Percentiles rank a stretch among this genome's conserved stretches.
These are phyloP conservation scores for Melinopterus prodromus DNA, from an alignment of 2,888 invertebrate genomes.

Conservation along the genomic window DNA sequence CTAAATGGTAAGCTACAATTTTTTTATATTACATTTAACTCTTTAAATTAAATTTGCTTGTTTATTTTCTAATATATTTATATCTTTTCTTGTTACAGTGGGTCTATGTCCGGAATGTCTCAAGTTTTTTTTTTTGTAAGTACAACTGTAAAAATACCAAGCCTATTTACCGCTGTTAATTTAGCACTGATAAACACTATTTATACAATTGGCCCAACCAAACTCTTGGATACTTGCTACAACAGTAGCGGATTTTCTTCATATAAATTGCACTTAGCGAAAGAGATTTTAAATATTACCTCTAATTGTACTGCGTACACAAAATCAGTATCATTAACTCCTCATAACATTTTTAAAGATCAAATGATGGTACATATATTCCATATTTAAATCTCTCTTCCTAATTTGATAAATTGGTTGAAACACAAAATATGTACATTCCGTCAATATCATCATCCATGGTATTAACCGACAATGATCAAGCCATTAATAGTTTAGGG, in stretches of 20 bases:
- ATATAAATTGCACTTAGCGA: constrained; percentile 15
- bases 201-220: constrained; percentile 17
- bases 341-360: constrained; percentile 17
- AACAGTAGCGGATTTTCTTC: constrained; percentile 16
- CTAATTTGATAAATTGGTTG: not conserved
- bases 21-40: too few relatives aligned
- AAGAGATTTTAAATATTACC: constrained; percentile 8
- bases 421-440: too few relatives aligned
- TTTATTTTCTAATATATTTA: too few relatives aligned
- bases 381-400: constrained; percentile 7
- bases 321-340: constrained; percentile 18
- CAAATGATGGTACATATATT: constrained; percentile 1
- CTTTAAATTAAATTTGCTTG: too few relatives aligned
- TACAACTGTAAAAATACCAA: constrained; percentile 8
- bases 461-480: too few relatives aligned
- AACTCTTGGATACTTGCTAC: constrained; percentile 22
- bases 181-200: constrained; percentile 19
- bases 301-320: constrained; percentile 18
- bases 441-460: too few relatives aligned
- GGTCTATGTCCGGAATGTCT: too few relatives aligned
- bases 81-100: too few relatives aligned
- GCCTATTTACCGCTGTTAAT: constrained; percentile 4
- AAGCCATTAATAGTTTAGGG: too few relatives aligned
- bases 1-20: too few relatives aligned
- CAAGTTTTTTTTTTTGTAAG: too few relatives aligned